Percentiles rank a stretch among this genome's conserved stretches.
phyloP scores from a whole-genome alignment of 2,888 invertebrate genomes.

The Cylloceria caligata region DNA sequence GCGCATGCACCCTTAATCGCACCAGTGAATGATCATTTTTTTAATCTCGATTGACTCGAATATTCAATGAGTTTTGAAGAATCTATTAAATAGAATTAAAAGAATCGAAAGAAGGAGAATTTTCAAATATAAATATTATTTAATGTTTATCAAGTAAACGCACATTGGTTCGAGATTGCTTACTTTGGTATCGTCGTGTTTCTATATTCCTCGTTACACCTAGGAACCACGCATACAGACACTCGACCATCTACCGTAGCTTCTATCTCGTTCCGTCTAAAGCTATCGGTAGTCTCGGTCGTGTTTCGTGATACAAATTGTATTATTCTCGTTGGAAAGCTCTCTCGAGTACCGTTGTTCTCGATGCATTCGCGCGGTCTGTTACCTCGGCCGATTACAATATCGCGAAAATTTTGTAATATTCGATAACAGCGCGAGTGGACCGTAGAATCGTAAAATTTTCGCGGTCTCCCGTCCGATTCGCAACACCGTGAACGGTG shows the following conservation, averaged over 20 bases:
- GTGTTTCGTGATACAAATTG: conserved; percentile 4
- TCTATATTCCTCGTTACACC: neutral
- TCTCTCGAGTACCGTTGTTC: conserved; percentile 9
- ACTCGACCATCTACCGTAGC: neutral
- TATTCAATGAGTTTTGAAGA: neutral
- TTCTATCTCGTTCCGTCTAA: conserved; percentile 27
- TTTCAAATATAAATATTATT: no score
- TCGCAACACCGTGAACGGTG: neutral
- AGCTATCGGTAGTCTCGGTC: neutral
- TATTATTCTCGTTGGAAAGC: conserved; percentile 17
- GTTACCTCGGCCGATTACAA: neutral
- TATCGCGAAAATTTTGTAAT: conserved; percentile 1
- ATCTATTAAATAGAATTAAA: no score
- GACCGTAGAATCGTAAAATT: neutral
- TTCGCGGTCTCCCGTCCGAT: neutral
- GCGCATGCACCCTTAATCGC: neutral
- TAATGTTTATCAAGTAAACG: no score
- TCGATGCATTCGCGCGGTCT: conserved; percentile 18
- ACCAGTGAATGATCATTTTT: neutral
- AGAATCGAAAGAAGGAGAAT: no score
- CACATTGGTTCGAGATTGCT: no score
- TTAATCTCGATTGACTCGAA: neutral
- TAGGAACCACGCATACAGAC: conserved; percentile 7
- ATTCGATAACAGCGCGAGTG: conserved; percentile 26
- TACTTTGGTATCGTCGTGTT: no score